Percentiles rank a stretch among this genome's conserved stretches.
These are phyloP conservation scores for Dicrostonyx torquatus DNA, from an alignment of 2,797 vertebrate species.

Conservation along the genomic window DNA sequence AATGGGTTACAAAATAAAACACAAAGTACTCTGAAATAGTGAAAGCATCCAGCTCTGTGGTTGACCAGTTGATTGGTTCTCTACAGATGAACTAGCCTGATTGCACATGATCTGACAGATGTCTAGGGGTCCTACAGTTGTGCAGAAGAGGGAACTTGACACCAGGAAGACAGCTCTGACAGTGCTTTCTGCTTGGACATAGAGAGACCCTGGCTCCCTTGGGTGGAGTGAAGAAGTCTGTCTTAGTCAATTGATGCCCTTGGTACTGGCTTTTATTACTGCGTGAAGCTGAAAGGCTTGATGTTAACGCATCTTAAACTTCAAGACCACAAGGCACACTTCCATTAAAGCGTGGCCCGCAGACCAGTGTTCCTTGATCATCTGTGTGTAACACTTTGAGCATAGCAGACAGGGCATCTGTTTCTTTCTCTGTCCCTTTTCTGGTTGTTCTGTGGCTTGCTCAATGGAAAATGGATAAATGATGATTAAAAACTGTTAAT, in stretches of 20 bases:
- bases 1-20: slow-evolving; percentile 47
- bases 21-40: slow-evolving; percentile 36
- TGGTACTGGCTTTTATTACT: slow-evolving; percentile 74
- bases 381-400: slow-evolving; percentile 20
- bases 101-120: not conserved
- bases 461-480: not conserved
- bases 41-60: not conserved
- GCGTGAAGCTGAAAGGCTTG: slow-evolving; percentile 71
- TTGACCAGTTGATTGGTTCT: not conserved
- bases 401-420: not conserved
- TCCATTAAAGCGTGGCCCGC: slow-evolving; percentile 1
- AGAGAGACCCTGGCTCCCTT: slow-evolving; percentile 21
- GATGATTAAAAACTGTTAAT: slow-evolving; percentile 32
- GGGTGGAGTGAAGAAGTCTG: slow-evolving; percentile 35
- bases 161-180: not conserved
- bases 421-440: slow-evolving; percentile 30
- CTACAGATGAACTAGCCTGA: not conserved
- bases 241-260: not conserved
- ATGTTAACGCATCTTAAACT: slow-evolving; percentile 60
- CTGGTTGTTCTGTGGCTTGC: not conserved
- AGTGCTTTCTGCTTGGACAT: slow-evolving; percentile 55
- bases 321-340: slow-evolving; percentile 45
- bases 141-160: not conserved
- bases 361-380: not conserved
- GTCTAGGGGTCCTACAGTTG: not conserved